Base-by-base conservation (phyloP, 2,113 vertebrate genomes). In the Sander vitreus region DNA sequence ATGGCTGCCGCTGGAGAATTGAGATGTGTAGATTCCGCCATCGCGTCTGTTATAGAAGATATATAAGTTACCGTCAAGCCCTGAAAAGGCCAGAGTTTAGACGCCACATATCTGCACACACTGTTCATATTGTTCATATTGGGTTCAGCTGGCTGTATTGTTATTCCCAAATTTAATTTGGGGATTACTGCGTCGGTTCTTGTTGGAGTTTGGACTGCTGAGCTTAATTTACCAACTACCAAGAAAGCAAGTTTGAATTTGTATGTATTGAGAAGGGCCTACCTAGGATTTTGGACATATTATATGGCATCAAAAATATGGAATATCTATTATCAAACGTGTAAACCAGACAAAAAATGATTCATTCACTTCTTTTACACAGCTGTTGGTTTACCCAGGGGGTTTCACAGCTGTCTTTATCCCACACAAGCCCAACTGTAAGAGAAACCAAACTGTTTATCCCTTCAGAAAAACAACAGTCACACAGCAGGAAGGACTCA, bases 321-420 rank as follows among this genome's bases (percentile, higher is more conserved):
- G 18, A 59, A 65, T 21, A 25, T 23, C 12, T 39, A 64, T 63
- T 69, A 25, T 68, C 5, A 30, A 50, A 51, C 1, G 3, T 47
- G 47, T 30, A 14, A 43, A 60, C 18, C n/a, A 54, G n/a, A 23
- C 21, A 23, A 13, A 50, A 25, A 65, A 19, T 59, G 39, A 70
- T 67, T 27, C 9, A 43, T 53, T 36, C 23, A 23, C 48, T 55
- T 51, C 13, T 57, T 5, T 60, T 15, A 63, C 58, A 59, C 72
- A 80, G 80, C 70, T 81, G 79, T 69, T 84, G 51, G 23, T 11
- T 71, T 67, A 80, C 14, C 21, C 53, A 63, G 64, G 70, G 58
- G 72, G 6, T 67, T 64, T n/a, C 54, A 64, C 81, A 72, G 76
- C 65, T 80, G 78, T 77, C 63, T 77, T 39, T 12, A 54, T 60